Evolutionary conservation across 2,797 vertebrate species (phyloP).

Genomic region (Euphonia xanthogaster): DNA sequence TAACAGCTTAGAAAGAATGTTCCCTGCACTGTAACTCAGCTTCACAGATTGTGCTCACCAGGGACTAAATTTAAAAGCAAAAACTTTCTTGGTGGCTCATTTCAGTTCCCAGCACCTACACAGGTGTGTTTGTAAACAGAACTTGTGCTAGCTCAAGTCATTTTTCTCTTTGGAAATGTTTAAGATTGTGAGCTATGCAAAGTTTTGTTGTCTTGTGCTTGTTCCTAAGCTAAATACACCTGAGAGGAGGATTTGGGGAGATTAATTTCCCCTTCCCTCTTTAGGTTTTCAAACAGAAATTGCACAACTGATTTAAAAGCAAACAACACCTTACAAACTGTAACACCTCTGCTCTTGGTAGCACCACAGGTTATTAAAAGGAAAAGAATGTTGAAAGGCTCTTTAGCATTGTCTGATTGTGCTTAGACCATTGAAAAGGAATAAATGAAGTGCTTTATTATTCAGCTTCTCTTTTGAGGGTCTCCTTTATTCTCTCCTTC

Average conservation of each 20-base stretch:
- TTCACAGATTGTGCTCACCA: not conserved
- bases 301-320: not conserved
- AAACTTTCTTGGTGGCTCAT: not conserved
- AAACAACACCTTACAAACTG: not conserved
- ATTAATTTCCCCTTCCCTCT: not conserved
- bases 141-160: not conserved
- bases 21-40: not conserved
- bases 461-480: not conserved
- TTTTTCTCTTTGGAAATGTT: not conserved
- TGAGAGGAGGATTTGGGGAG: not conserved
- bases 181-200: not conserved
- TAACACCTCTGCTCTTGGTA: not conserved
- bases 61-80: not conserved
- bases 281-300: not conserved
- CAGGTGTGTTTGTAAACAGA: not conserved
- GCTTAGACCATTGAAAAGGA: not conserved
- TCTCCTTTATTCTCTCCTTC: not conserved
- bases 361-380: not conserved
- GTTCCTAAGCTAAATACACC: not conserved
- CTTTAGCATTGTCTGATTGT: not conserved
- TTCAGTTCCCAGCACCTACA: not conserved
- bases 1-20: constrained; percentile 25
- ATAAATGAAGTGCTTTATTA: not conserved
- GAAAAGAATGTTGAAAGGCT: not conserved
- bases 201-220: not conserved